phyloP scores from a whole-genome alignment of 2,888 invertebrate species.

The Melinopterus prodromus region DNA sequence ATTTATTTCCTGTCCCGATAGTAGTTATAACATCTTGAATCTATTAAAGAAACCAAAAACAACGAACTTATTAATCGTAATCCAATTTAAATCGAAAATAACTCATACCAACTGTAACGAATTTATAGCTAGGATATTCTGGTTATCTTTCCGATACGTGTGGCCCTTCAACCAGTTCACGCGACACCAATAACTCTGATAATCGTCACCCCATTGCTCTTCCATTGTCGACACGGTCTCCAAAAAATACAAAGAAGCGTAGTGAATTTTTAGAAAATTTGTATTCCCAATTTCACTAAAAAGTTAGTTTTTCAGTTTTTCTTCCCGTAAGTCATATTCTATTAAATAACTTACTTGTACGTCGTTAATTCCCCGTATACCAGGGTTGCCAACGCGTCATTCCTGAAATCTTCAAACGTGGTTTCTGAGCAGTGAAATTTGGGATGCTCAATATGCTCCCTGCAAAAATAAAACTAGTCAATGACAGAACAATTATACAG shows the following conservation, averaged over 20 bases:
- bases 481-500: too few relatives aligned
- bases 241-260: slow-evolving; percentile 61
- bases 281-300: slow-evolving; percentile 16
- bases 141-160: slow-evolving; percentile 63
- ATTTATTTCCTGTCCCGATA: slow-evolving; percentile 48
- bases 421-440: slow-evolving; percentile 58
- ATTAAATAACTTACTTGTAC: slow-evolving; percentile 47
- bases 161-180: slow-evolving; percentile 67
- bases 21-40: slow-evolving; percentile 47
- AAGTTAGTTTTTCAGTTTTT: slow-evolving; percentile 17
- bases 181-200: slow-evolving; percentile 60
- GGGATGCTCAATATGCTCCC: slow-evolving; percentile 65
- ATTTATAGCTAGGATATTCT: slow-evolving; percentile 63
- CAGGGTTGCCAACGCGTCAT: slow-evolving; percentile 63
- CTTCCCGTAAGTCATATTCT: slow-evolving; percentile 24
- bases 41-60: slow-evolving; percentile 35
- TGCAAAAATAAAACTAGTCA: slow-evolving; percentile 36
- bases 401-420: slow-evolving; percentile 58
- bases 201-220: slow-evolving; percentile 60
- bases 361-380: slow-evolving; percentile 64
- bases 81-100: background rate
- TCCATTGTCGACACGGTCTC: slow-evolving; percentile 61
- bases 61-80: background rate
- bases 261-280: slow-evolving; percentile 51
- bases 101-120: slow-evolving; percentile 61